Percentiles rank a stretch among this genome's conserved stretches.
phyloP scores from a whole-genome alignment of 2,797 vertebrate species.

The Tragelaphus oryx region DNA sequence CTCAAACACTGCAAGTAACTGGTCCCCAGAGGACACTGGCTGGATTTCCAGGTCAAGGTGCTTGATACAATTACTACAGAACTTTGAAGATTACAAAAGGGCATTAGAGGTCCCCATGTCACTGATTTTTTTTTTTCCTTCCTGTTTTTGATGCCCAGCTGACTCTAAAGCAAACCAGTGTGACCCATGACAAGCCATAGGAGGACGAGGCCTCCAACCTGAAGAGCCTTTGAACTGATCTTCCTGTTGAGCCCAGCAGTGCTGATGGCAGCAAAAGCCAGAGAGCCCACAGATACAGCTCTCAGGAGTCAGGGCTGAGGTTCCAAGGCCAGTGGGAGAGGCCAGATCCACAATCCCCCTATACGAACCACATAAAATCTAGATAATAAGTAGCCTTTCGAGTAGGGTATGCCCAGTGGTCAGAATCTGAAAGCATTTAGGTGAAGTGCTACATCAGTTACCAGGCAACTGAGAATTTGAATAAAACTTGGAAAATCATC shows the following conservation, averaged over 20 bases:
- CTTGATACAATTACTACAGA: neutral
- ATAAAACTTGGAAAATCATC: neutral
- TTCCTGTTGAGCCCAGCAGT: neutral
- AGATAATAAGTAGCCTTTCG: neutral
- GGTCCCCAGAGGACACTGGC: neutral
- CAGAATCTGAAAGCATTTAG: constrained; percentile 1
- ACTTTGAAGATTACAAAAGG: neutral
- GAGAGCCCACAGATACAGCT: neutral
- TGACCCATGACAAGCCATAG: neutral
- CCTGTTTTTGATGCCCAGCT: neutral
- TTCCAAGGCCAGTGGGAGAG: neutral
- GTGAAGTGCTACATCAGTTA: neutral
- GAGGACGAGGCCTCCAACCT: neutral
- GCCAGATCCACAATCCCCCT: neutral
- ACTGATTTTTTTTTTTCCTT: constrained; percentile 4
- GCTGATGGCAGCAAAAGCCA: neutral
- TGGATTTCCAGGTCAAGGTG: neutral
- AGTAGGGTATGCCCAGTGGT: neutral
- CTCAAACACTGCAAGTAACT: neutral
- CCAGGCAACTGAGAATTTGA: neutral
- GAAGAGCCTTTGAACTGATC: neutral
- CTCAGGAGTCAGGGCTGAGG: neutral
- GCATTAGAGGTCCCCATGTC: neutral
- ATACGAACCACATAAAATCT: neutral
- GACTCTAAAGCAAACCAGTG: neutral